Evolutionary conservation across 2,888 invertebrate species (phyloP).

Genomic region (Melitaea athalia): DNA sequence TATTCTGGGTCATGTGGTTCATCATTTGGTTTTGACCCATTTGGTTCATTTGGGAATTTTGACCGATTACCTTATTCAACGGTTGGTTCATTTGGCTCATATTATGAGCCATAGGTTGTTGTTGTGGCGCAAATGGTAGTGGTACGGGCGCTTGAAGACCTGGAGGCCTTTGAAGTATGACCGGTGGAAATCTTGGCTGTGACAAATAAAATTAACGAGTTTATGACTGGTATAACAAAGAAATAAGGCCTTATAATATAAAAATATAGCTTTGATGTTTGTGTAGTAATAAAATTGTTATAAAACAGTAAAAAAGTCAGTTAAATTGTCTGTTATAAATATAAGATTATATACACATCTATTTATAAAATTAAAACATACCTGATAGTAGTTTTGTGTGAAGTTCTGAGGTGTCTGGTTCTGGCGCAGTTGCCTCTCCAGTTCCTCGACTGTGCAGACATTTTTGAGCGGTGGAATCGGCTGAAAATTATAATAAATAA

Average conservation of each 20-base stretch:
- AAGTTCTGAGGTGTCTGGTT: constrained; percentile 58
- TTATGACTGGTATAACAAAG: background rate
- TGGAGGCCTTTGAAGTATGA: constrained; percentile 73
- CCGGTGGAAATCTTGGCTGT: constrained; percentile 74
- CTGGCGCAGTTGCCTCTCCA: constrained; percentile 86
- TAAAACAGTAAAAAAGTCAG: too few relatives aligned
- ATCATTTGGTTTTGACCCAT: constrained; percentile 42
- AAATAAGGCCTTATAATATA: too few relatives aligned
- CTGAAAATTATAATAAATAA: constrained; percentile 40
- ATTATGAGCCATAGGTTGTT: constrained; percentile 57
- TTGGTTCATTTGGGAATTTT: constrained; percentile 45
- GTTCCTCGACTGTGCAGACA: constrained; percentile 87
- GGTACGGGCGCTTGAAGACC: constrained; percentile 72
- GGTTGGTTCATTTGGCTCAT: constrained; percentile 61
- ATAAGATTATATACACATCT: background rate
- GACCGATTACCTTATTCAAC: constrained; percentile 59
- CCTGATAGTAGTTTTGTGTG: constrained; percentile 67
- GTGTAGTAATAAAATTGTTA: too few relatives aligned
- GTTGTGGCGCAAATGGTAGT: constrained; percentile 69
- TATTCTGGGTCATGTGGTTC: constrained; percentile 46
- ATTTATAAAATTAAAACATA: constrained; percentile 34
- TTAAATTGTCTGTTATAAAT: too few relatives aligned
- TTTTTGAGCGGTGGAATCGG: constrained; percentile 76
- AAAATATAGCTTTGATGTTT: too few relatives aligned
- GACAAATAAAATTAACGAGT: constrained; percentile 22